phyloP scores from a whole-genome alignment of 2,797 vertebrate genomes.

The Buceros bicornis region DNA sequence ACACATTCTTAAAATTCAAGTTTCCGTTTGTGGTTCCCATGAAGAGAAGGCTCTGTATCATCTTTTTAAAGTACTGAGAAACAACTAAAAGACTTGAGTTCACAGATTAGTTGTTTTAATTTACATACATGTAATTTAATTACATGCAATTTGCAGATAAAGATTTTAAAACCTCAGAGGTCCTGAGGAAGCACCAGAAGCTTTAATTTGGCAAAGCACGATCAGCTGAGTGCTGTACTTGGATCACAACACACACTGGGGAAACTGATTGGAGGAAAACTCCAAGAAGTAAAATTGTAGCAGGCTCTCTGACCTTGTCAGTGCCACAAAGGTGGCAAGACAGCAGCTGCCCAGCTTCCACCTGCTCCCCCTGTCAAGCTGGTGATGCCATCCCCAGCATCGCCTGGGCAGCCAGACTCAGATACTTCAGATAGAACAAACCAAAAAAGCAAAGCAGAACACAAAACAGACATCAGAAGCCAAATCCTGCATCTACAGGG shows the following conservation, averaged over 20 bases:
- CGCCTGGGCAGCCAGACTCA: accelerated
- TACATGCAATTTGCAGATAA: neutral
- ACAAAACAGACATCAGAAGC: neutral
- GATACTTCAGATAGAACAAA: neutral
- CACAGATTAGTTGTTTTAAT: neutral
- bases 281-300: accelerated
- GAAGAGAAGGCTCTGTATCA: neutral
- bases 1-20: neutral
- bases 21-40: neutral
- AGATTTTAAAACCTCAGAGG: neutral
- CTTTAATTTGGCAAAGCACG: neutral
- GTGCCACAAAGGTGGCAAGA: neutral
- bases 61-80: neutral
- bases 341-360: neutral
- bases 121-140: neutral
- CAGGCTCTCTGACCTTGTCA: accelerated
- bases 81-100: neutral
- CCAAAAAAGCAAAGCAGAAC: neutral
- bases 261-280: neutral
- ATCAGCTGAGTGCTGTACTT: neutral
- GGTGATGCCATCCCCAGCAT: neutral
- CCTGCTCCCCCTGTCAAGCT: neutral
- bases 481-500: neutral
- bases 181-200: neutral
- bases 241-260: neutral